phyloP scores from a whole-genome alignment of 2,888 invertebrate species.

The Calameuta idolon region DNA sequence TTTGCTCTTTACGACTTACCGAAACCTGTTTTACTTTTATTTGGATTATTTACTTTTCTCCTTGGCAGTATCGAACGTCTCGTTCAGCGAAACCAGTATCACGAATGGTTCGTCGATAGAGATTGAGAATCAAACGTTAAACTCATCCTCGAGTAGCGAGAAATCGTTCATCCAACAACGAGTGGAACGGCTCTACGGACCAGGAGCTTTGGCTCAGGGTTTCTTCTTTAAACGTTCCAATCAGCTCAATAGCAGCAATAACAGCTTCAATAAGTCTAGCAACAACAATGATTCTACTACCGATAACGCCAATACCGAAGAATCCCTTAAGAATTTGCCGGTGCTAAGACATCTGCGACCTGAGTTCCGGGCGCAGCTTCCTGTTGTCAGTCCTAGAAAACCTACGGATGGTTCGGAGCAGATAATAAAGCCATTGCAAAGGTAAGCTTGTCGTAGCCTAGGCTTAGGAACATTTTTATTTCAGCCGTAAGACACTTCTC shows the following conservation, averaged over 20 bases:
- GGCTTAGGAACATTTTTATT: background rate
- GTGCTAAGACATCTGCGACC: slow-evolving; percentile 86
- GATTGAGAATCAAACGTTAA: slow-evolving; percentile 34
- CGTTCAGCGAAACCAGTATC: slow-evolving; percentile 52
- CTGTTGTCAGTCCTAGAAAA: slow-evolving; percentile 69
- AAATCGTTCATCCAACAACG: slow-evolving; percentile 87
- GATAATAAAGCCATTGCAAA: slow-evolving; percentile 59
- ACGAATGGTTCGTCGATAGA: slow-evolving; percentile 53
- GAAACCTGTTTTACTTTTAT: background rate
- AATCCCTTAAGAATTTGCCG: slow-evolving; percentile 72
- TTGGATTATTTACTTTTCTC: slow-evolving; percentile 14
- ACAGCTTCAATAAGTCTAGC: slow-evolving; percentile 50
- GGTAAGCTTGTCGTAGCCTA: slow-evolving; percentile 34
- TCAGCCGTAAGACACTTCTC: background rate
- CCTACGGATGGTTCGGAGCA: slow-evolving; percentile 65
- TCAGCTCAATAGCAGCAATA: slow-evolving; percentile 59
- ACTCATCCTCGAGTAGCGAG: slow-evolving; percentile 53
- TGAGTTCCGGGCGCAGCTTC: slow-evolving; percentile 87
- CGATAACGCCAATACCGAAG: slow-evolving; percentile 55
- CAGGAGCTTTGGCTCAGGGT: slow-evolving; percentile 86
- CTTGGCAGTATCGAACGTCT: slow-evolving; percentile 48
- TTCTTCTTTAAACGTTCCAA: slow-evolving; percentile 72
- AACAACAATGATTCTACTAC: slow-evolving; percentile 53
- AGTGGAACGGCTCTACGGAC: slow-evolving; percentile 89
- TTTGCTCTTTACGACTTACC: too few species aligned